Evolutionary conservation across 1,140 invertebrate species (phyloP), one percentile per base, ranked within the genome.

Genomic region (Dryas iulia): DNA sequence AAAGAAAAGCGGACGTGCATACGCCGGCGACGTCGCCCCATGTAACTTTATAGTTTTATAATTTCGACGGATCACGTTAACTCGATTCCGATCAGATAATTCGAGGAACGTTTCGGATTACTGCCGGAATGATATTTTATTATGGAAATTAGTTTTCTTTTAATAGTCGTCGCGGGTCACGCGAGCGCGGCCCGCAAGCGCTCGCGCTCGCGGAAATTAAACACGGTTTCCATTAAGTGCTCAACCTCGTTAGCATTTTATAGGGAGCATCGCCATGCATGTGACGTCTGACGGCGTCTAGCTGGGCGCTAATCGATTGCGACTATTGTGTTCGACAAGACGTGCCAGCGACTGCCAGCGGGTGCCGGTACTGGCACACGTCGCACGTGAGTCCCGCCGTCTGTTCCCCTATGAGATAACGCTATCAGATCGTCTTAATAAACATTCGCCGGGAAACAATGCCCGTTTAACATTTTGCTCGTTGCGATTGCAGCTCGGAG

Each of bases 361-460:
- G 6, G n/a, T 47, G 39, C n/a, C 39, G 6, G 39, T 47, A 14
- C 39, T 25, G 57, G 73, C 64, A 71, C 21, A 69, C 59, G 69
- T 71, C 66, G 77, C 72, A 90, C 85, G 86, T 82, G 86, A 83
- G 81, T 81, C 78, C 81, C 75, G 79, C 66, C 78, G 79, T 76
- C 84, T 81, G 78, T 77, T 80, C 78, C 83, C 84, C 80, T 82
- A 86, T 73, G 80, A 79, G 86, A 88, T 87, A 47, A 86, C 76
- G 76, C 53, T 91, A 91, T 91, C 88, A 82, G 88, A 91, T 90
- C 84, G 79, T 88, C 88, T 90, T 90, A 90, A 88, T 90, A 88
- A 89, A 90, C 88, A 90, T 88, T 86, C 76, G 78, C 76, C 66
- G 66, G 79, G 81, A 86, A 84, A 90, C 88, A 90, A 90, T 83